A percentile compares a stretch with the other conserved stretches of the same genome.
phyloP scores from a whole-genome alignment of 1,140 invertebrate species.

The Araneus ventricosus region DNA sequence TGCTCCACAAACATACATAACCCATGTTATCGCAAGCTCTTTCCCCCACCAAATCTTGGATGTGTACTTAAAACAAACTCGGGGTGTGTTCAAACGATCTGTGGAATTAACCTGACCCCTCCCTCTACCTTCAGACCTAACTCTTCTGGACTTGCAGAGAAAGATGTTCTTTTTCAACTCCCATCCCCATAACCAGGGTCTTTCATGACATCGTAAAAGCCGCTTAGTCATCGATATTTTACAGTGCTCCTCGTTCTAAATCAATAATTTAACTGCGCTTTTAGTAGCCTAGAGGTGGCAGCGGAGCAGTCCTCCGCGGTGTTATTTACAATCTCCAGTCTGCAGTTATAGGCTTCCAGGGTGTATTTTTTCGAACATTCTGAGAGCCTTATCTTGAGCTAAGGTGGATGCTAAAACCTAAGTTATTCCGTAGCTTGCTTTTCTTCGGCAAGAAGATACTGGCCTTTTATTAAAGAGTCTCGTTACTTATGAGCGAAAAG shows the following conservation, averaged over 20 bases:
- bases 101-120: neutral
- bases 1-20: conserved; percentile 15
- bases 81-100: conserved; percentile 17
- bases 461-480: conserved; percentile 11
- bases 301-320: neutral
- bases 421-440: neutral
- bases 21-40: neutral
- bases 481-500: conserved; percentile 21
- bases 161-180: neutral
- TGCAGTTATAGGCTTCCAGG: conserved; percentile 17
- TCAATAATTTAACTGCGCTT: conserved; percentile 65
- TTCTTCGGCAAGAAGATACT: neutral
- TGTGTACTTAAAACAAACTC: conserved; percentile 32
- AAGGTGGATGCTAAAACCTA: conserved; percentile 22
- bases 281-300: conserved; percentile 38
- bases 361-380: conserved; percentile 15
- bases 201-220: conserved; percentile 48
- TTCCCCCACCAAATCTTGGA: neutral
- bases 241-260: conserved; percentile 54
- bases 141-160: neutral
- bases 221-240: conserved; percentile 58
- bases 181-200: neutral
- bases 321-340: conserved; percentile 48
- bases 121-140: neutral
- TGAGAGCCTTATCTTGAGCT: conserved; percentile 4